A percentile compares a stretch with the other conserved stretches of the same genome.
phyloP scores from a whole-genome alignment of 2,888 invertebrate species.

The Dasypogon diadema region DNA sequence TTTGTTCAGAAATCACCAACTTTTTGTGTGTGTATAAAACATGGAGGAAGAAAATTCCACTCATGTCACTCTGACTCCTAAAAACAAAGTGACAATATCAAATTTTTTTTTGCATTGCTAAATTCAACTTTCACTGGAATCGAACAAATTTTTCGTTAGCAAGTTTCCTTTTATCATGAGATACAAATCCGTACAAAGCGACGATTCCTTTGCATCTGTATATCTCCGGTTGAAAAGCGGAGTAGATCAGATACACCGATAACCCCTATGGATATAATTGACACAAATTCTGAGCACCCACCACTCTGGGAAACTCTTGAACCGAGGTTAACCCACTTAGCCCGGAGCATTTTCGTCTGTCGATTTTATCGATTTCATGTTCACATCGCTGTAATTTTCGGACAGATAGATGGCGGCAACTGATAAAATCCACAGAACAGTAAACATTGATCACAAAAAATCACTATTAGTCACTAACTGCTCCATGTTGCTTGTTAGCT shows the following conservation, averaged over 20 bases:
- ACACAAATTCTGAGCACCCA: conserved; percentile 51
- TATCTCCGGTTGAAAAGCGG: conserved; percentile 24
- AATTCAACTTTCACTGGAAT: conserved; percentile 31
- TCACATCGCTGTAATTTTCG: conserved; percentile 46
- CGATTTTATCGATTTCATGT: conserved; percentile 45
- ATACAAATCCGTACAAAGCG: conserved; percentile 25
- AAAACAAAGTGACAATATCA: too few relatives aligned
- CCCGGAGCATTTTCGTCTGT: conserved; percentile 37
- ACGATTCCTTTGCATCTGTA: conserved; percentile 29
- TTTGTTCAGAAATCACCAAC: too few relatives aligned
- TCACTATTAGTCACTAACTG: conserved; percentile 12
- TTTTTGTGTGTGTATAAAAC: too few relatives aligned
- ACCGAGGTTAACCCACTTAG: conserved; percentile 45
- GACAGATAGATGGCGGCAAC: conserved; percentile 43
- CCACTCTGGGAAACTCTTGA: conserved; percentile 39
- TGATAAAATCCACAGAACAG: conserved; percentile 28
- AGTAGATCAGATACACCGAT: conserved; percentile 46
- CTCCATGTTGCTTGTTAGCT: conserved; percentile 9
- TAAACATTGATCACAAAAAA: conserved; percentile 41
- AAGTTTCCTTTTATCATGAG: conserved; percentile 25
- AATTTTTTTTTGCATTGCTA: background rate
- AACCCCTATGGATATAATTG: conserved; percentile 47
- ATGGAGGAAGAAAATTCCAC: too few relatives aligned
- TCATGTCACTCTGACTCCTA: too few relatives aligned
- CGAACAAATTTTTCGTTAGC: conserved; percentile 5